Percentiles rank a stretch among this genome's conserved stretches.
phyloP scores from a whole-genome alignment of 2,888 invertebrate genomes.

The Leptothorax acervorum region DNA sequence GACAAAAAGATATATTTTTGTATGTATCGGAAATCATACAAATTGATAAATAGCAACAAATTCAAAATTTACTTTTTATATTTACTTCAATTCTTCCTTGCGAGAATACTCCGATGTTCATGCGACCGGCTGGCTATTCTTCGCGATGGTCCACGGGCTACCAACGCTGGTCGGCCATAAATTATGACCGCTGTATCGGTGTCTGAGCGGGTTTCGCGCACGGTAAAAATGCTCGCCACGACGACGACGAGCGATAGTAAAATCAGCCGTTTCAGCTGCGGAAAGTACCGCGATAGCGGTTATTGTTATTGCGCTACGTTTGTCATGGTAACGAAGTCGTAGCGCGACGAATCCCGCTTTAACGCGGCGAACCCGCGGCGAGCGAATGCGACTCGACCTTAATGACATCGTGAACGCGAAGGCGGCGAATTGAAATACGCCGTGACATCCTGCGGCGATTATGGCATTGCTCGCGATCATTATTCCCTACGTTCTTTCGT shows the following conservation, averaged over 20 bases:
- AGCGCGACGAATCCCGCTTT: constrained; percentile 45
- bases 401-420: constrained; percentile 52
- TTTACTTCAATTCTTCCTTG: neutral
- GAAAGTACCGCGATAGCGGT: constrained; percentile 49
- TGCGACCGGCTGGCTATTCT: neutral
- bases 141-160: constrained; percentile 17
- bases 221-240: constrained; percentile 43
- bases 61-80: neutral
- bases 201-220: constrained; percentile 29
- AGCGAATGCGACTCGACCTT: constrained; percentile 48
- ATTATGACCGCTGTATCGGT: constrained; percentile 36
- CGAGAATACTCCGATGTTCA: neutral
- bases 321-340: constrained; percentile 55
- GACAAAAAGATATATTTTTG: neutral
- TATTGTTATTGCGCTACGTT: constrained; percentile 53
- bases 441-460: constrained; percentile 41
- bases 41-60: neutral
- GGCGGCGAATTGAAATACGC: constrained; percentile 50
- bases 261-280: constrained; percentile 49
- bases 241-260: constrained; percentile 54
- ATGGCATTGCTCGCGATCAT: constrained; percentile 18
- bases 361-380: constrained; percentile 25
- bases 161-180: constrained; percentile 11
- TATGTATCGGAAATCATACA: neutral
- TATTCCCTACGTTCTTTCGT: constrained; percentile 27